These are phyloP conservation scores for Tetragnatha montana DNA, from an alignment of 2,888 invertebrate genomes.

Conservation along the genomic window DNA sequence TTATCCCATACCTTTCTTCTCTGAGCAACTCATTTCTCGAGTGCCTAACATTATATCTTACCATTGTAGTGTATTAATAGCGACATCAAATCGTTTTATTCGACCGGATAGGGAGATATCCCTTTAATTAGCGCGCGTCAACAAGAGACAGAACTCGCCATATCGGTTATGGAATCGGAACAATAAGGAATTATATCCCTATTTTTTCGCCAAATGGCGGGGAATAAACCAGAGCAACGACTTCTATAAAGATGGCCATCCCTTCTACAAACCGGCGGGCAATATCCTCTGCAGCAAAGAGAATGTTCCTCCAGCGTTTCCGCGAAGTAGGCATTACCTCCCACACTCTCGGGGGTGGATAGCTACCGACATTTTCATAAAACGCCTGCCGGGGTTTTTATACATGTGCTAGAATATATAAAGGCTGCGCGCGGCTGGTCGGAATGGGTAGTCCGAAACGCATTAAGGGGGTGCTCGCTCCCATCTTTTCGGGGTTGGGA, in stretches of 20 bases:
- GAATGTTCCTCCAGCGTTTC: neutral
- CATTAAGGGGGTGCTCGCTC: neutral
- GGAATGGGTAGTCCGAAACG: conserved; percentile 8
- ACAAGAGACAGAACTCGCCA: neutral
- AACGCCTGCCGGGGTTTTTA: neutral
- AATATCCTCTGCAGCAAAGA: neutral
- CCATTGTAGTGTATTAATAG: neutral
- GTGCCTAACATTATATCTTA: no score
- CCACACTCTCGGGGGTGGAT: neutral
- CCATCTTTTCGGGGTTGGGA: neutral
- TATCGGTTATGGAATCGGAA: neutral
- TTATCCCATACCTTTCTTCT: no score
- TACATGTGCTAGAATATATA: neutral
- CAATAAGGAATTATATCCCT: neutral
- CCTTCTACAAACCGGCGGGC: neutral
- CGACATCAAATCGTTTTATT: no score
- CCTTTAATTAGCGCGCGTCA: neutral
- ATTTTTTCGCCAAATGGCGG: neutral
- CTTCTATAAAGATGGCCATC: neutral
- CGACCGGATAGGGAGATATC: neutral
- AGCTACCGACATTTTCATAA: neutral
- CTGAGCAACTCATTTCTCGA: no score
- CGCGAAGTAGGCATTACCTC: neutral
- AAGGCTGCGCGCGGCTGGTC: neutral
- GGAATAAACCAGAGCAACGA: neutral